phyloP scores from a whole-genome alignment of 1,140 invertebrate genomes.

The Amphibalanus amphitrite region DNA sequence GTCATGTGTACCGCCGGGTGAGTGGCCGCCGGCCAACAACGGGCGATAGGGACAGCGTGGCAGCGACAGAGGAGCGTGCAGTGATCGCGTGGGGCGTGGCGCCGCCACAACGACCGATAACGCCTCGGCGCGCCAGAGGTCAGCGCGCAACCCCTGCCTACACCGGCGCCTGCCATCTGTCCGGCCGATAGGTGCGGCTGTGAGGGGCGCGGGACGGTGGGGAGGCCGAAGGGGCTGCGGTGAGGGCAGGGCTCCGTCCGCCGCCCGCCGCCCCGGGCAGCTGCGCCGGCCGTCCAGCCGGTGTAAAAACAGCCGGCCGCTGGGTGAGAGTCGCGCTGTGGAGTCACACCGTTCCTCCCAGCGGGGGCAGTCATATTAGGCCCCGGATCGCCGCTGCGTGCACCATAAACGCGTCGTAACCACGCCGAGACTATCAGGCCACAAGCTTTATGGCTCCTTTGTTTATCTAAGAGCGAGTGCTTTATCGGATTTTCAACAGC shows the following conservation, averaged over 20 bases:
- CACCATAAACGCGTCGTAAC: not conserved
- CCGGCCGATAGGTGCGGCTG: not conserved
- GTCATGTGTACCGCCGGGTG: no score
- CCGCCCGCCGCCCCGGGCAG: no score
- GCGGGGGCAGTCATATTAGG: not conserved
- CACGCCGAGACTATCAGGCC: not conserved
- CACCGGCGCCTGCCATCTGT: not conserved
- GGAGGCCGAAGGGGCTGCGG: no score
- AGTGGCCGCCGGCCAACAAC: no score
- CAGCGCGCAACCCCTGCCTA: no score
- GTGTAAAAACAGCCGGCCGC: not conserved
- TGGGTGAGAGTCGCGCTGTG: not conserved
- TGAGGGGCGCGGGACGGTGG: no score
- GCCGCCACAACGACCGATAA: no score
- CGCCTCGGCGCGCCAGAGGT: no score
- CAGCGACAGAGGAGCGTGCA: no score
- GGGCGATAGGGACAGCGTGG: no score
- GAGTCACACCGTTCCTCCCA: not conserved
- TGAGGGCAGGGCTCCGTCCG: no score
- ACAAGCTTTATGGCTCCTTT: not conserved
- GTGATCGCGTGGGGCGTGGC: no score
- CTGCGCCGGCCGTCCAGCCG: not conserved
- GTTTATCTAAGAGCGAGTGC: not conserved
- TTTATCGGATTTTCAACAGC: not conserved
- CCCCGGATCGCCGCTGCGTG: not conserved